These are phyloP conservation scores for Volucella zonaria DNA, from an alignment of 2,888 invertebrate genomes.

Conservation along the genomic window DNA sequence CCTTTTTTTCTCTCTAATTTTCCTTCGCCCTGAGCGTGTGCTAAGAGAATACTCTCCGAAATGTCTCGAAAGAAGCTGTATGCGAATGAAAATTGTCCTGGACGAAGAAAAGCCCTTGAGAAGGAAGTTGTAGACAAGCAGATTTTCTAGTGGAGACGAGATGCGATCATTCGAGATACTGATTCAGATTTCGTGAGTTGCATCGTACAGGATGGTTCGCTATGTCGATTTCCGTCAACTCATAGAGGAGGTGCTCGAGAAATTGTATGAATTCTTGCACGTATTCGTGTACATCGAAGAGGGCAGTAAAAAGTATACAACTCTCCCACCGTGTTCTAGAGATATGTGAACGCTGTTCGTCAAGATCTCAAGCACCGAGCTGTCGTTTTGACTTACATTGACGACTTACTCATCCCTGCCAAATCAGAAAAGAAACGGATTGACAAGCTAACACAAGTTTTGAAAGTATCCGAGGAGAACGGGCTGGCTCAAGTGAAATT, in stretches of 20 bases:
- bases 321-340: slow-evolving; percentile 77
- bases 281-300: too few relatives aligned
- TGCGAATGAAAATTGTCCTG: slow-evolving; percentile 32
- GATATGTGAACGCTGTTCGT: slow-evolving; percentile 30
- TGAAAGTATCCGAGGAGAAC: too few relatives aligned
- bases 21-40: too few relatives aligned
- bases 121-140: slow-evolving; percentile 40
- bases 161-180: slow-evolving; percentile 14
- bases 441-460: too few relatives aligned
- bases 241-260: slow-evolving; percentile 39
- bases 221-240: slow-evolving; percentile 71
- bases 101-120: slow-evolving; percentile 38
- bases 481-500: neutral
- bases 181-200: slow-evolving; percentile 19
- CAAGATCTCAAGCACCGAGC: slow-evolving; percentile 36
- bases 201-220: slow-evolving; percentile 20
- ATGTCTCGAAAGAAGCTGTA: slow-evolving; percentile 23
- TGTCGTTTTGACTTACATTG: too few relatives aligned
- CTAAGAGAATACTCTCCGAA: slow-evolving; percentile 77
- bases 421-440: too few relatives aligned
- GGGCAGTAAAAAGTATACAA: slow-evolving; percentile 78
- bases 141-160: slow-evolving; percentile 28
- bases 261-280: too few relatives aligned
- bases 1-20: too few relatives aligned
- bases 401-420: too few relatives aligned